Base-by-base conservation (phyloP, 2,113 vertebrate species). In the Clarias gariepinus region DNA sequence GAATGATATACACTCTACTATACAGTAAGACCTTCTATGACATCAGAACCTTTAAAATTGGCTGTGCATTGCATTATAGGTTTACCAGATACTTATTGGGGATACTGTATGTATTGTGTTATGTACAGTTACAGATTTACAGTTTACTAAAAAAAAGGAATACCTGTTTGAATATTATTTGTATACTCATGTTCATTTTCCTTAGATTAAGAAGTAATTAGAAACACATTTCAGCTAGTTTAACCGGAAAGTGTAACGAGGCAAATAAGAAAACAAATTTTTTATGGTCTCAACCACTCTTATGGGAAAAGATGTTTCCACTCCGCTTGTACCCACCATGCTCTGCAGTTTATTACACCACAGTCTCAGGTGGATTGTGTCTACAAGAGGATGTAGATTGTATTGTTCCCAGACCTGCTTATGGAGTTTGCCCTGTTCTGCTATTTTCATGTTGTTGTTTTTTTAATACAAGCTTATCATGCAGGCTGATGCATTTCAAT, bases 331-430 rank as follows among this genome's bases (percentile, higher is more conserved):
- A 64, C 41, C 41, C 80, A n/a, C 47, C 47, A n/a, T 66, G 15
- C 81, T 53, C 47, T 82, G 61, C 16, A 3, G 47, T 21, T 30
- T 53, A 83, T 33, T 83, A 83, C 52, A n/a, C 47, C 3, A 73
- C 69, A 25, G 25, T 13, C 30, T 41, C 64, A 60, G 53, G 28
- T 8, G 82, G 81, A 73, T 88, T 88, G 84, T 89, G 69, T 52
- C 80, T 60, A 63, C 83, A 86, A 12, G 82, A 10, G 84, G 16
- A 55, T 68, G 83, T 86, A 89, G 82, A 86, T 15, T 36, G 68
- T 69, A 9, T 69, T 64, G 9, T 64, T 64, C 61, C 23, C n/a
- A 68, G 30, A 68, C 3, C 64, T 68, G 64, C 64, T 28, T 68
- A 28, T 68, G 12, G 64, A 69, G 15, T 69, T n/a, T n/a, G n/a